Evolutionary conservation across 1,140 invertebrate genomes (phyloP).

Genomic region (Goniozus legneri): DNA sequence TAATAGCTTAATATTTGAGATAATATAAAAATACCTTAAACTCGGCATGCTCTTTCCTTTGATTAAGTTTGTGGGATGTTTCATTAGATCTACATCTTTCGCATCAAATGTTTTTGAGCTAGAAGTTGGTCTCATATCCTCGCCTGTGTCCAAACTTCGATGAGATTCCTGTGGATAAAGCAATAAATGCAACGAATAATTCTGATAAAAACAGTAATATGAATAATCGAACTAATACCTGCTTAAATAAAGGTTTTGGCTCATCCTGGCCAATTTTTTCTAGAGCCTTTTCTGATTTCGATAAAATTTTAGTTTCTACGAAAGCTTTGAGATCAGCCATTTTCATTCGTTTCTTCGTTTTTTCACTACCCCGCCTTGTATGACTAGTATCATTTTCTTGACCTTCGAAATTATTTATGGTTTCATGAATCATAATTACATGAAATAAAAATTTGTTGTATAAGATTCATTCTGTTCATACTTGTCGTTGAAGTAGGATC

Average conservation of each 20-base stretch:
- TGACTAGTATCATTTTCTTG: constrained; percentile 60
- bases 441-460: constrained; percentile 3
- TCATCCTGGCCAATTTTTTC: constrained; percentile 84
- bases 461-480: constrained; percentile 24
- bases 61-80: constrained; percentile 67
- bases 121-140: constrained; percentile 67
- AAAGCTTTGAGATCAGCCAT: constrained; percentile 86
- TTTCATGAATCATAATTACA: constrained; percentile 16
- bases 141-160: constrained; percentile 73
- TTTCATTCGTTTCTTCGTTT: constrained; percentile 80
- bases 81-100: constrained; percentile 44
- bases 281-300: constrained; percentile 85
- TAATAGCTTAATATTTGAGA: constrained; percentile 4
- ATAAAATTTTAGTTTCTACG: constrained; percentile 86
- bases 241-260: constrained; percentile 57
- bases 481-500: constrained; percentile 59
- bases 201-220: constrained; percentile 38
- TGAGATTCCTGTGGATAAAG: constrained; percentile 64
- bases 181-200: constrained; percentile 5
- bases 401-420: constrained; percentile 42
- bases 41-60: constrained; percentile 96
- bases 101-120: constrained; percentile 60
- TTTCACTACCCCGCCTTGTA: constrained; percentile 71
- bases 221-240: constrained; percentile 48
- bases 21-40: constrained; percentile 65